These are phyloP conservation scores for Linyphia triangularis DNA, from an alignment of 2,888 invertebrate genomes.

Conservation along the genomic window DNA sequence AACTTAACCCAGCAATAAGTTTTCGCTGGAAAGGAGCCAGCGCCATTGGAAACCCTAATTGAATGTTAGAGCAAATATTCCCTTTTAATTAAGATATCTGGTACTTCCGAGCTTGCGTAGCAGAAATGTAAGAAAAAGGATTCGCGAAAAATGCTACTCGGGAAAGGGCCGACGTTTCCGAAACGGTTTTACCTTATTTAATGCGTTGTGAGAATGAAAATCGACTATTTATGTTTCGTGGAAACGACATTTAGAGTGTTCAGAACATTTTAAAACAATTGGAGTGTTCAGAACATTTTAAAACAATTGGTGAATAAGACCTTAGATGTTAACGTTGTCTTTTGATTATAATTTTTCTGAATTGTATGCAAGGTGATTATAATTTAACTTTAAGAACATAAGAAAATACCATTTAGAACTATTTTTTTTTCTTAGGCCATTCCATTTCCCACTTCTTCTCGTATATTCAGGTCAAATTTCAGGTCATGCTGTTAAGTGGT, in stretches of 20 bases:
- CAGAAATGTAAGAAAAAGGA: slow-evolving; percentile 11
- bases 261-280: too few relatives aligned
- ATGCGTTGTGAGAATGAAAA: slow-evolving; percentile 15
- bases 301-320: too few relatives aligned
- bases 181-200: slow-evolving; percentile 18
- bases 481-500: too few relatives aligned
- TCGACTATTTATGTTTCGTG: background rate
- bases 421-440: too few relatives aligned
- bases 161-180: slow-evolving; percentile 5
- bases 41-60: slow-evolving; percentile 34
- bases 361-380: too few relatives aligned
- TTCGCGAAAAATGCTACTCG: slow-evolving; percentile 6
- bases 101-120: background rate
- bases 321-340: too few relatives aligned
- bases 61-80: slow-evolving; percentile 71
- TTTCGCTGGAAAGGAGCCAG: slow-evolving; percentile 2
- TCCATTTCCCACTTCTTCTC: too few relatives aligned
- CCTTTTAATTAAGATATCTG: slow-evolving; percentile 61
- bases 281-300: too few relatives aligned
- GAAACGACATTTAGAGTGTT: slow-evolving; percentile 10
- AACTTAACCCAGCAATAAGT: background rate
- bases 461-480: too few relatives aligned
- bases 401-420: too few relatives aligned
- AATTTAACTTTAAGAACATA: too few relatives aligned
- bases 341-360: too few relatives aligned